phyloP scores from a whole-genome alignment of 2,797 vertebrate genomes.

The Numenius phaeopus region DNA sequence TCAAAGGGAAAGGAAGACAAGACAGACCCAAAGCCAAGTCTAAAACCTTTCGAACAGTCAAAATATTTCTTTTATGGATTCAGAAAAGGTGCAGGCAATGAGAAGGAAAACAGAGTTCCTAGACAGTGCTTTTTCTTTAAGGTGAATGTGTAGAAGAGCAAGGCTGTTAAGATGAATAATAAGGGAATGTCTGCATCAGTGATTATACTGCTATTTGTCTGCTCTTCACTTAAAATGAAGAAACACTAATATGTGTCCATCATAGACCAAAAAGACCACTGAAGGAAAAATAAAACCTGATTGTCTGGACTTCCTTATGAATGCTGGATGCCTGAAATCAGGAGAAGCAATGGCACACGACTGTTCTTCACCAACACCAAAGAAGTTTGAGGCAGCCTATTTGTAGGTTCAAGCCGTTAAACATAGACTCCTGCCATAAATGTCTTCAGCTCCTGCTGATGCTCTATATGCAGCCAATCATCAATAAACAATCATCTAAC shows the following conservation, averaged over 20 bases:
- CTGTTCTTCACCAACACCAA: not conserved
- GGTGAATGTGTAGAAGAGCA: not conserved
- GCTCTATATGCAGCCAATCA: not conserved
- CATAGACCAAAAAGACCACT: not conserved
- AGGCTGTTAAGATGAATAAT: not conserved
- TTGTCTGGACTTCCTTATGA: not conserved
- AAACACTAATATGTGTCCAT: not conserved
- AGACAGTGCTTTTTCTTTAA: not conserved
- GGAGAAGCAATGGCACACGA: not conserved
- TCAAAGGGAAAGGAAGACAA: not conserved
- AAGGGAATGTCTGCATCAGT: not conserved
- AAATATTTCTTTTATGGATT: not conserved
- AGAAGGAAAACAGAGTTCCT: not conserved
- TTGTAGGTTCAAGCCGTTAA: not conserved
- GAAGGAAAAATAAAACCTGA: not conserved
- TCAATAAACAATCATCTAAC: not conserved
- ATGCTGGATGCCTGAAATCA: not conserved
- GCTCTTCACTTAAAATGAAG: not conserved
- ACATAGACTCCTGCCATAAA: not conserved
- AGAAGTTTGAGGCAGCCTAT: not conserved
- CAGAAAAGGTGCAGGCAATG: not conserved
- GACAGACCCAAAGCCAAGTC: not conserved
- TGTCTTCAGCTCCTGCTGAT: not conserved
- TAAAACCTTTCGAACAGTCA: not conserved
- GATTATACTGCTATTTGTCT: not conserved